These are phyloP conservation scores for Sorex fumeus DNA, from an alignment of 2,113 vertebrate genomes.

Conservation along the genomic window DNA sequence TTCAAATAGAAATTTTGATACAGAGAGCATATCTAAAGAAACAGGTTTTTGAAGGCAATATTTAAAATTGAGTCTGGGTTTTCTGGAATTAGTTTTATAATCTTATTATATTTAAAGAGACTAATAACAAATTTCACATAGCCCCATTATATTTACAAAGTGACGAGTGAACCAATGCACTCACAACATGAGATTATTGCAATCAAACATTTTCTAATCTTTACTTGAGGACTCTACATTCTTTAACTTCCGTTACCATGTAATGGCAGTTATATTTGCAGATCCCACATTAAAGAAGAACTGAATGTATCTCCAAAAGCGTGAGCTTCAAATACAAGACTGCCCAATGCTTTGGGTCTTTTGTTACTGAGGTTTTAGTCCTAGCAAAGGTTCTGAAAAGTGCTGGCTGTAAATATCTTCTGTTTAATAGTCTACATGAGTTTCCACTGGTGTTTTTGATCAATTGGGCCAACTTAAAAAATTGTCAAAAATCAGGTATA, in stretches of 20 bases:
- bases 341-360: constrained; percentile 1
- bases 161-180: constrained; percentile 81
- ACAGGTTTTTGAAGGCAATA: not conserved
- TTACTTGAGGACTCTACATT: constrained; percentile 81
- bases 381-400: constrained; percentile 47
- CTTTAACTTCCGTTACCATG: constrained; percentile 87
- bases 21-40: not conserved
- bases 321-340: constrained; percentile 81
- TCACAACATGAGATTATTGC: constrained; percentile 82
- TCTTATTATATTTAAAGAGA: not conserved
- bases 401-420: constrained; percentile 56
- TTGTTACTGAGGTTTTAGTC: constrained; percentile 54
- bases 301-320: constrained; percentile 78
- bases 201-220: constrained; percentile 78
- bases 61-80: not conserved
- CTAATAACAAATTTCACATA: constrained; percentile 80
- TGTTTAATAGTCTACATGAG: constrained; percentile 52
- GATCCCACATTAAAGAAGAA: constrained; percentile 72
- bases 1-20: not conserved
- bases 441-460: constrained; percentile 50
- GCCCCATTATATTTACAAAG: constrained; percentile 86
- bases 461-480: constrained; percentile 60
- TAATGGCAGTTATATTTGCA: constrained; percentile 88
- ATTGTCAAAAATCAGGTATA: constrained; percentile 38
- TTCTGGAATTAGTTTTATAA: not conserved